Base-by-base conservation (phyloP, 2,113 vertebrate species). In the Gallinago media region DNA sequence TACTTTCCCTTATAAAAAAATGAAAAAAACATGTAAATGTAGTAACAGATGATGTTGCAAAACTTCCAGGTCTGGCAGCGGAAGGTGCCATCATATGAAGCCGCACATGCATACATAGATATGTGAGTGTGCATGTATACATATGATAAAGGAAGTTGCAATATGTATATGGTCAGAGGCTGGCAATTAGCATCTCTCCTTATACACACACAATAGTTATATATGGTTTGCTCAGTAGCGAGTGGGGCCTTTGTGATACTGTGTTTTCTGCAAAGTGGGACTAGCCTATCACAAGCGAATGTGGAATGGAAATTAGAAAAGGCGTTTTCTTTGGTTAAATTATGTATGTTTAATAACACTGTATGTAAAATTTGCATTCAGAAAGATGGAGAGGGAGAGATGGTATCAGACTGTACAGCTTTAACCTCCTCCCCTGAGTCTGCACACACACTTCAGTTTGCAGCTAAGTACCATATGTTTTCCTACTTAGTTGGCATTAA, bases 381-480 rank as follows among this genome's bases (percentile, higher is more conserved):
- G 95, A 85, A 93, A 89, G 89, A 80, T 87, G 74, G 72, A 89
- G 75, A 74, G 92, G 89, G 76, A 96, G 55, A 96, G 81, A 68
- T 36, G 47, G 50, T 47, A 70, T 94, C 50, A 85, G 94, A 77
- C 87, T 92, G 59, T 66, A 68, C 90, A 84, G 87, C 55, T 96
- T 95, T 95, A 97, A 94, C 87, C 82, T 96, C n/a, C 54, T 94
- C 91, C 88, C 93, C 85, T 77, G 91, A 92, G 87, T 92, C 74
- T 97, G 70, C 67, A 92, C 55, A 54, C 59, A 47, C 63, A 77
- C 85, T 97, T 95, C 62, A 93, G 88, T 94, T 95, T 96, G 79
- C 66, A 85, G 86, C 91, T 46, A 90, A 96, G 93, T 90, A 77
- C 82, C 90, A 82, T 96, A 92, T 97, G 94, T 93, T 97, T 96